These are phyloP conservation scores for Drosophila demipolita DNA, from an alignment of 2,888 invertebrate species.

Conservation along the genomic window DNA sequence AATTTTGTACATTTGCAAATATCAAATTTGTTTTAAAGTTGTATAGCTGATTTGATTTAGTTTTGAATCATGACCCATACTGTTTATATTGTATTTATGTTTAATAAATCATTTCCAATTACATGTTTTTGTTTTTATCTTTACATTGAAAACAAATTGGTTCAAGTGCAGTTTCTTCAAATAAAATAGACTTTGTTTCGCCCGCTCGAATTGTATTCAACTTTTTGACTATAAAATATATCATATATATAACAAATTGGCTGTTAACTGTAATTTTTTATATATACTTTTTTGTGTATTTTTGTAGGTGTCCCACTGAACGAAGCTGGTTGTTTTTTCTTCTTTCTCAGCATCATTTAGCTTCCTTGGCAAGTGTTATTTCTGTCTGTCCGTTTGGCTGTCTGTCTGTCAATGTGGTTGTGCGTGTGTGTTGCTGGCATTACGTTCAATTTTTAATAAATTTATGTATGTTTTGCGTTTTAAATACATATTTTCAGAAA, in stretches of 20 bases:
- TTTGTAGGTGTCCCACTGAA: constrained; percentile 1
- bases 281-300: background rate
- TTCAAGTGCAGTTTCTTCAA: constrained; percentile 9
- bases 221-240: background rate
- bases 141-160: background rate
- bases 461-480: constrained; percentile 62
- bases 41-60: background rate
- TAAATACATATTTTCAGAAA: constrained; percentile 70
- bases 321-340: background rate
- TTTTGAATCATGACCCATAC: background rate
- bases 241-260: constrained; percentile 1
- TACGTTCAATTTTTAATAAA: constrained; percentile 68
- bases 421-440: constrained; percentile 30
- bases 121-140: background rate
- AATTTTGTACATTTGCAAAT: background rate
- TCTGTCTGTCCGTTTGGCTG: background rate
- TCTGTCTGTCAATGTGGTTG: background rate
- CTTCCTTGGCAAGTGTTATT: constrained; percentile 27
- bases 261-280: background rate
- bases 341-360: constrained; percentile 4
- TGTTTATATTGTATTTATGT: background rate
- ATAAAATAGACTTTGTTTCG: background rate
- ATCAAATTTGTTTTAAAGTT: background rate
- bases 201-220: background rate
- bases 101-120: background rate